Evolutionary conservation across 2,888 invertebrate genomes (phyloP), one percentile per base, ranked within the genome.

Genomic region (Biston betularia): DNA sequence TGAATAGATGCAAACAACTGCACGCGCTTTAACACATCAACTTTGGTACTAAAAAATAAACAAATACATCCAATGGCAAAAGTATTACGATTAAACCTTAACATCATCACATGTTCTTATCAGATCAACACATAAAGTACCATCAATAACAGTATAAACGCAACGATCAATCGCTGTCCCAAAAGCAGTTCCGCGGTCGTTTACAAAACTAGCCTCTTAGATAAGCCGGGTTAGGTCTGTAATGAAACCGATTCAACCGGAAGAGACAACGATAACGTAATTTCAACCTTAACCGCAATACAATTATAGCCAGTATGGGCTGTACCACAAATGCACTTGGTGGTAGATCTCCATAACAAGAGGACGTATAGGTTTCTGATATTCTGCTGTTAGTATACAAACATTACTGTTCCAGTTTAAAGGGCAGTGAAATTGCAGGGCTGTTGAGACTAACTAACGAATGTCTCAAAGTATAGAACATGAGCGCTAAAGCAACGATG

Each of bases 191-290:
- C 77, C 75, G 74, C 72, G 74, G 76, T 75, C 78, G 77, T 81
- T 83, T 79, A 84, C 78, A 78, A 79, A 84, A 82, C 82, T 79
- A 80, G 78, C 78, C 74, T 67, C 60, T 33, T 68, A 74, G 85
- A 86, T 85, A 85, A 83, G 68, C 69, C 60, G 55, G 62, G 66
- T 57, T 53, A 76, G 82, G 83, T 79, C 80, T 79, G 82, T 80
- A 79, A 85, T 83, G 84, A 84, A 83, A 79, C 65, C 81, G 79
- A 81, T 76, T 83, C 83, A 77, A 75, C 79, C 78, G 86, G 83
- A 87, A 87, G 74, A 76, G 63, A 63, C 64, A 40, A 72, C 69
- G 86, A 87, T 87, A 87, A 86, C 73, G 77, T 79, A 75, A 78
- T 78, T 72, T 61, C 58, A 38, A 60, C 55, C 63, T 63, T 63